Base-by-base conservation (phyloP, 1,140 invertebrate genomes). In the Thrips palmi region DNA sequence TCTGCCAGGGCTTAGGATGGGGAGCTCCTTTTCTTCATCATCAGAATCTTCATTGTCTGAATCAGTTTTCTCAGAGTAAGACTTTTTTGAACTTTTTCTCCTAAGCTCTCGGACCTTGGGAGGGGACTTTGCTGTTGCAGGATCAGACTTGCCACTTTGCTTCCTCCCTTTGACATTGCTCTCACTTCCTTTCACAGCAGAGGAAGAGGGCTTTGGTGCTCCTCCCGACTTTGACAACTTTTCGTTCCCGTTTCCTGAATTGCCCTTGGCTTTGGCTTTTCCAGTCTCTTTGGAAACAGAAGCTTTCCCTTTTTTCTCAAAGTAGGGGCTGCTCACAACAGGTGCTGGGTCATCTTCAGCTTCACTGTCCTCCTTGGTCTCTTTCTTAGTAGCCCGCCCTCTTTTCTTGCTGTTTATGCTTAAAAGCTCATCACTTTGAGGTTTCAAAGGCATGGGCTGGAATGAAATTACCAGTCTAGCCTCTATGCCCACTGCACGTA, bases 401-500 rank as follows among this genome's bases (percentile, higher is more conserved):
- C 36, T 44, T 50, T 40, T 8, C 47, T 49, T 42, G 29, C 45
- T 33, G 12, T 49, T 48, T 45, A 39, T 17, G 7, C 41, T 46
- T 42, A 64, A 64, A 19, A 75, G 55, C 47, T 72, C 73, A 37
- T 53, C 64, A 39, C 47, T 54, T 20, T 55, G 58, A 19, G 70
- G 70, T 52, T 67, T 71, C 23, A 77, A 55, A 1, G 74, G 69
- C 35, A 77, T 53, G 21, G 72, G 68, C 45, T 64, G 62, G 8
- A 77, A 50, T 12, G 68, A 70, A 18, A 70, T 50, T n/a, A 92
- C 70, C 24, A 93, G 53, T 40, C 88, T 62, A 46, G 76, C 77
- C 49, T 81, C 72, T 33, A 91, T 57, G 0, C 86, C 85, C 41
- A 91, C 63, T 30, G 74, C 67, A 54, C 87, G 65, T 21, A 86